phyloP scores from a whole-genome alignment of 2,113 vertebrate genomes.

The Pteronura brasiliensis region DNA sequence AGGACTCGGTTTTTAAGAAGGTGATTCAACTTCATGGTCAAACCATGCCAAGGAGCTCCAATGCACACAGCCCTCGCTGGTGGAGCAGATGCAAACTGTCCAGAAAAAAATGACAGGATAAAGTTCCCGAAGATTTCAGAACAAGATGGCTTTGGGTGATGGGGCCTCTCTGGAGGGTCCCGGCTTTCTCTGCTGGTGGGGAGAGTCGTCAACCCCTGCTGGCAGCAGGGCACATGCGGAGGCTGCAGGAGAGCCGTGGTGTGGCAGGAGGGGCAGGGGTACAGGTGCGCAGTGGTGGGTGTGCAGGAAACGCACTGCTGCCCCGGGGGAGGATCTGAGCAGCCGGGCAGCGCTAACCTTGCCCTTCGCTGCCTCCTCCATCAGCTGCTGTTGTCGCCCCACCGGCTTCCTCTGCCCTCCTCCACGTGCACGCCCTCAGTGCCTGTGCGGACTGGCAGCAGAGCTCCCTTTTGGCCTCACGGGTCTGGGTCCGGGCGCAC shows the following conservation, averaged over 20 bases:
- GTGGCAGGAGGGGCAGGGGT: rapidly evolving
- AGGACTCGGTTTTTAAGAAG: not conserved
- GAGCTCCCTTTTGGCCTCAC: rapidly evolving
- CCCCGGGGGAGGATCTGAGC: rapidly evolving
- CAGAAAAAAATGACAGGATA: not conserved
- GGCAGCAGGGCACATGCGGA: too few relatives aligned
- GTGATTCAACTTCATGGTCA: not conserved
- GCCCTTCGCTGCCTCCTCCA: rapidly evolving
- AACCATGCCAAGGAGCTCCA: not conserved
- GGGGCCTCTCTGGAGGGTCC: not conserved
- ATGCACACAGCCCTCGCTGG: not conserved
- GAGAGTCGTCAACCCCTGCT: rapidly evolving
- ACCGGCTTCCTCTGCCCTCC: not conserved
- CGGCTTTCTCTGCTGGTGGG: not conserved
- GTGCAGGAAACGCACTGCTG: rapidly evolving
- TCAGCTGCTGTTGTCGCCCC: rapidly evolving
- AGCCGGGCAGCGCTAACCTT: rapidly evolving
- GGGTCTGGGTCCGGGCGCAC: rapidly evolving
- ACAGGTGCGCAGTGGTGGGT: rapidly evolving
- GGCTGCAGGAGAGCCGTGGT: not conserved
- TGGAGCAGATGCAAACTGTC: not conserved
- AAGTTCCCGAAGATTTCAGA: not conserved
- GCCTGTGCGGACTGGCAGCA: rapidly evolving
- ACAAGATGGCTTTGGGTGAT: not conserved
- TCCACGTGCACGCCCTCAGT: rapidly evolving